A percentile compares a stretch with the other conserved stretches of the same genome.
Conservation (phyloP, 2,888 invertebrate genomes). For the Ochropleura leucogaster region DNA sequence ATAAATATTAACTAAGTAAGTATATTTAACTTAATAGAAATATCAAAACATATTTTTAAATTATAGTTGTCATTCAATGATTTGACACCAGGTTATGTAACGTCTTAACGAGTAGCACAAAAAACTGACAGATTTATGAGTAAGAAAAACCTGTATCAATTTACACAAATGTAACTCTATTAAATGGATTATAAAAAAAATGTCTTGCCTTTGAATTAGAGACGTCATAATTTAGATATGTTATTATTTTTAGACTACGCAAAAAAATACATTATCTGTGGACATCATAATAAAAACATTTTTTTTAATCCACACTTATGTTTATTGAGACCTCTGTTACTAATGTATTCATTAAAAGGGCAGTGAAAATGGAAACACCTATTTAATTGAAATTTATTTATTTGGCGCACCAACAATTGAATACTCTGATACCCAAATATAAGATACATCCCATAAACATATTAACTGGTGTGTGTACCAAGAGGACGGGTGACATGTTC, state of each 20-base stretch:
- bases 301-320: not conserved
- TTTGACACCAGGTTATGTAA: constrained; percentile 3
- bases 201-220: not conserved
- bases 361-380: too few species aligned
- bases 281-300: not conserved
- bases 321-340: not conserved
- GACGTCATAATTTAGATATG: not conserved
- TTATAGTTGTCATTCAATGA: not conserved
- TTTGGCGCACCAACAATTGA: too few species aligned
- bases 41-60: not conserved
- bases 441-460: too few species aligned
- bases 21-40: not conserved
- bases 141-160: constrained; percentile 31
- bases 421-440: too few species aligned
- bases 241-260: not conserved
- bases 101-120: not conserved
- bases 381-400: too few species aligned
- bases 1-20: not conserved
- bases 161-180: constrained; percentile 11
- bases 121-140: constrained; percentile 12
- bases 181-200: constrained; percentile 3
- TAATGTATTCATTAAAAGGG: too few species aligned
- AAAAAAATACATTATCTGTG: not conserved
- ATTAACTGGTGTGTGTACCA: too few species aligned
- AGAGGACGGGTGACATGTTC: not conserved